Conservation (phyloP, 2,797 vertebrate species). For the Lateolabrax maculatus region DNA sequence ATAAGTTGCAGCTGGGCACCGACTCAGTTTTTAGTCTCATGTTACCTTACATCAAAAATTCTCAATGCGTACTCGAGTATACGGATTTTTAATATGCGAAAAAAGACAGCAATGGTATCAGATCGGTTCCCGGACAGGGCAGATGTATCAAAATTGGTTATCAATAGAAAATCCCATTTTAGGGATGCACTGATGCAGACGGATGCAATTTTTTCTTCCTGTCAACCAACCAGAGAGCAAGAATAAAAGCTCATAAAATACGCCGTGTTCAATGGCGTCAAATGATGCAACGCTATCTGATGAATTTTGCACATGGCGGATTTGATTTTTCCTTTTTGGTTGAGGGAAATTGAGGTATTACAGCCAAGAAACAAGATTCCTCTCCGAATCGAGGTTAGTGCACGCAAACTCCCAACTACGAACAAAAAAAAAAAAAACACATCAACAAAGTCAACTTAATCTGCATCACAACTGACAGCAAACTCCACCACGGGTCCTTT, state of each 20-base stretch:
- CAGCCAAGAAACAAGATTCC: background rate
- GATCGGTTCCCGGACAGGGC: background rate
- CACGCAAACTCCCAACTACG: background rate
- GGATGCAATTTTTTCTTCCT: background rate
- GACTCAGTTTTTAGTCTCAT: background rate
- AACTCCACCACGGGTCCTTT: too few species aligned
- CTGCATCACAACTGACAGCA: background rate
- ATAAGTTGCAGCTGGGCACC: background rate
- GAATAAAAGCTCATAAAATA: too few species aligned
- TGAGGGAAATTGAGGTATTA: too few species aligned
- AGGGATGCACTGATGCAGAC: too few species aligned
- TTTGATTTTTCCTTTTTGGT: too few species aligned
- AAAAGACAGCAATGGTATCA: background rate
- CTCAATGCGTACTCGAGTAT: background rate
- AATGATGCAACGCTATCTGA: background rate
- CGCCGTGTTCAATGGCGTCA: background rate
- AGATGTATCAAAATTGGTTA: background rate
- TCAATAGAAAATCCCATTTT: background rate
- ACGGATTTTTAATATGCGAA: too few species aligned
- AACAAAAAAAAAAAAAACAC: background rate
- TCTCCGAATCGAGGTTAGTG: background rate
- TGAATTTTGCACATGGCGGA: too few species aligned
- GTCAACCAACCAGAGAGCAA: background rate
- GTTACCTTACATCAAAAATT: background rate
- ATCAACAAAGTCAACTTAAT: background rate